Evolutionary conservation across 2,888 invertebrate species (phyloP).

Genomic region (Eilema griseolum): DNA sequence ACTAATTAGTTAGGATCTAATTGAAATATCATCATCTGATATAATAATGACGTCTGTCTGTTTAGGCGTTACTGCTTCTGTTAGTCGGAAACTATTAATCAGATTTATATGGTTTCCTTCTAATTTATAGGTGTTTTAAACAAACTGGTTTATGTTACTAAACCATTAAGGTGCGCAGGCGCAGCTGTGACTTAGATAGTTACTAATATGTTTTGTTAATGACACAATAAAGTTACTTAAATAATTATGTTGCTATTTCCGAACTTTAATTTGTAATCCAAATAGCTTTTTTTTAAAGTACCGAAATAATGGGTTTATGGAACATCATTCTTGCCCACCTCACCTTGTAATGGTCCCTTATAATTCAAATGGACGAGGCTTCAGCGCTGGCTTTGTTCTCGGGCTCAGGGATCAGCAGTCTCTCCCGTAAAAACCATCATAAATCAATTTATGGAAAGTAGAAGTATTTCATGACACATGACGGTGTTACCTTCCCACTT

Average conservation of each 20-base stretch:
- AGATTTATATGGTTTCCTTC: conserved; percentile 2
- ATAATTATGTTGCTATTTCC: conserved; percentile 1
- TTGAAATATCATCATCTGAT: conserved; percentile 13
- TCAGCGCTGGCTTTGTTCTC: no score
- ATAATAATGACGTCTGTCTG: conserved; percentile 5
- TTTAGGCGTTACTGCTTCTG: conserved; percentile 9
- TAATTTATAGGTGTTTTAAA: conserved; percentile 7
- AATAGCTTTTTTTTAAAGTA: no score
- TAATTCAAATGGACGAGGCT: no score
- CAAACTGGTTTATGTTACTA: conserved; percentile 1
- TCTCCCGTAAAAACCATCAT: no score
- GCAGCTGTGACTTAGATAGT: conserved; percentile 7
- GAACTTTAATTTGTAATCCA: not conserved
- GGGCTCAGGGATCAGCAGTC: no score
- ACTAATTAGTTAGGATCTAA: conserved; percentile 6
- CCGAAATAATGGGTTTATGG: no score
- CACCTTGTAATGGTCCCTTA: no score
- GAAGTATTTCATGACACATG: no score
- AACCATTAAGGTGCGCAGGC: conserved; percentile 5
- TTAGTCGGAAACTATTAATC: conserved; percentile 6
- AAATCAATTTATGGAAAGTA: no score
- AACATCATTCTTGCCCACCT: no score
- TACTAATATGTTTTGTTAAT: conserved; percentile 5
- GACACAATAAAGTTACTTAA: not conserved
- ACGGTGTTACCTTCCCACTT: no score